These are phyloP conservation scores for Pachyuromys duprasi DNA, from an alignment of 2,797 vertebrate species.

Conservation along the genomic window DNA sequence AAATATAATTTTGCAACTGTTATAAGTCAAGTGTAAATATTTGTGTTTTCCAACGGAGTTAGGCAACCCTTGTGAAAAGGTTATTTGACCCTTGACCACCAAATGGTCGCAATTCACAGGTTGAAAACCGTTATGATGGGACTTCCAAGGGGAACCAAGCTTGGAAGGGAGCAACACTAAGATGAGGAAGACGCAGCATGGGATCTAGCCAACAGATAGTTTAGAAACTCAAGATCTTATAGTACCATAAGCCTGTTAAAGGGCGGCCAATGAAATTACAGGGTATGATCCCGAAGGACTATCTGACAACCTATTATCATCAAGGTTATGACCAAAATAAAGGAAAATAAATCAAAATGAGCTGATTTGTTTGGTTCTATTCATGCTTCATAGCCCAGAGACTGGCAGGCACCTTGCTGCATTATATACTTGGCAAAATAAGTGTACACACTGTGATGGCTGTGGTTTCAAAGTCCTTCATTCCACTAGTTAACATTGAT, in stretches of 20 bases:
- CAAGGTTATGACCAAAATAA: neutral
- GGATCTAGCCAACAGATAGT: neutral
- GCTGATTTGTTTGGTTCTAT: neutral
- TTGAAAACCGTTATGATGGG: neutral
- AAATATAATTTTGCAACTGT: neutral
- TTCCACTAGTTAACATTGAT: neutral
- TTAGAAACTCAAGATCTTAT: neutral
- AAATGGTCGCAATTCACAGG: neutral
- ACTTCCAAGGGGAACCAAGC: neutral
- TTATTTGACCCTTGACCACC: neutral
- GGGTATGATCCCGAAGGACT: neutral
- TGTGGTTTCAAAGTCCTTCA: neutral
- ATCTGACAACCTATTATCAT: neutral
- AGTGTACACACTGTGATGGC: neutral
- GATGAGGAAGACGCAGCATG: neutral
- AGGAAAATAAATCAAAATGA: neutral
- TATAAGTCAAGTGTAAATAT: neutral
- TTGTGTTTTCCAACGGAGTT: neutral
- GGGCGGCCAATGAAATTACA: neutral
- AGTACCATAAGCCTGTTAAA: neutral
- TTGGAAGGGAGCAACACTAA: neutral
- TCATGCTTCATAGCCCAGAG: neutral
- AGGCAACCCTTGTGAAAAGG: neutral
- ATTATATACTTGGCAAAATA: neutral
- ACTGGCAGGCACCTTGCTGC: neutral